Evolutionary conservation across 53 echinoderm and acorn worm species (phyloP).

Genomic region (Mesocentrotus franciscanus): DNA sequence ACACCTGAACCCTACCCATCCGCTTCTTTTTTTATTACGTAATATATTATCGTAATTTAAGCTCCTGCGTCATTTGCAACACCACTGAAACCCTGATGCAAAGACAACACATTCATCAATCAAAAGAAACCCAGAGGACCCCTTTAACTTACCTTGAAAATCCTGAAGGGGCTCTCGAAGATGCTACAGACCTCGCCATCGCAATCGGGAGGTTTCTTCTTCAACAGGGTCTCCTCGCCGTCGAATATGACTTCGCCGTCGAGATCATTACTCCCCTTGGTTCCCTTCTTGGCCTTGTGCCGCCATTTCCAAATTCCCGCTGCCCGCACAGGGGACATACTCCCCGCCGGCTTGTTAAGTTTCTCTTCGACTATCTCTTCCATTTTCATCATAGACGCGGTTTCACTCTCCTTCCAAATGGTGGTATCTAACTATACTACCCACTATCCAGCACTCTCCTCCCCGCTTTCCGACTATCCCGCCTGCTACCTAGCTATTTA

Average conservation of each 20-base stretch:
- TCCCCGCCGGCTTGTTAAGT: conserved; percentile 29
- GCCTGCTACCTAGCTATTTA: not conserved
- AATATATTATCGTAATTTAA: too few species aligned
- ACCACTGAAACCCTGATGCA: not conserved
- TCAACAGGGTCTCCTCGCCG: conserved; percentile 32
- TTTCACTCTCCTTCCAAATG: conserved; percentile 6
- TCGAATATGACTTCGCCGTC: conserved; percentile 58
- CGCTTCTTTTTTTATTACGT: not conserved
- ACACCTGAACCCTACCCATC: not conserved
- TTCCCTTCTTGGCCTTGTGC: conserved; percentile 46
- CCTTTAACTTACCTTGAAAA: conserved; percentile 78
- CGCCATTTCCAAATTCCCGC: conserved; percentile 60
- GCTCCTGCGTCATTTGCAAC: too few species aligned
- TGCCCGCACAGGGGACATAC: conserved; percentile 41
- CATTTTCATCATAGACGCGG: conserved; percentile 27
- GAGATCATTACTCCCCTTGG: conserved; percentile 1
- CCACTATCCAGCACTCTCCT: not conserved
- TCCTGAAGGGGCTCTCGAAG: conserved; percentile 83
- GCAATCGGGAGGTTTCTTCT: conserved; percentile 54
- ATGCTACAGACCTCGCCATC: conserved; percentile 85
- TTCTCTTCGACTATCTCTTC: conserved; percentile 27
- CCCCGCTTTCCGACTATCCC: too few species aligned
- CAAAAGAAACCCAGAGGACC: too few species aligned
- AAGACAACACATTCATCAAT: not conserved
- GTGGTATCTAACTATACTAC: not conserved